Percentiles rank a stretch among this genome's conserved stretches.
These are phyloP conservation scores for Eumerus sabulonum DNA, from an alignment of 2,888 invertebrate genomes.

Conservation along the genomic window DNA sequence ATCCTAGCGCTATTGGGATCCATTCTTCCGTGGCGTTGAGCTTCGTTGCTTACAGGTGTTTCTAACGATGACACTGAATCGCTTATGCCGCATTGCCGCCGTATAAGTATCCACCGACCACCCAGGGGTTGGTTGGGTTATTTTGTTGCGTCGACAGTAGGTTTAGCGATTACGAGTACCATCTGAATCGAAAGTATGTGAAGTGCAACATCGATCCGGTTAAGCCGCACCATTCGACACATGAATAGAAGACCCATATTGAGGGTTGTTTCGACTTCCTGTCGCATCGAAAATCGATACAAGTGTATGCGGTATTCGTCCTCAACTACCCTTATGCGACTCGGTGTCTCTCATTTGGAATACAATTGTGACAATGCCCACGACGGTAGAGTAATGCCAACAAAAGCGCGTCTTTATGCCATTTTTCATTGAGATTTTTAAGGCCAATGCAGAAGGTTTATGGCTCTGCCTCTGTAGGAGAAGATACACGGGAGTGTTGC, in stretches of 20 bases:
- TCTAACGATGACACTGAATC: too few relatives aligned
- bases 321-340: slow-evolving; percentile 14
- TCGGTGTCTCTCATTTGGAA: slow-evolving; percentile 11
- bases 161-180: slow-evolving; percentile 26
- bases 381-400: neutral
- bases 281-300: slow-evolving; percentile 49
- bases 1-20: too few relatives aligned
- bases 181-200: slow-evolving; percentile 51
- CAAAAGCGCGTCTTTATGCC: slow-evolving; percentile 24
- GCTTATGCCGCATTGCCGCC: slow-evolving; percentile 23
- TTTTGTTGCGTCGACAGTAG: slow-evolving; percentile 8
- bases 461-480: slow-evolving; percentile 13
- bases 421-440: slow-evolving; percentile 23
- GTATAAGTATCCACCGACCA: neutral
- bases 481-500: neutral
- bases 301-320: neutral
- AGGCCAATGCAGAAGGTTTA: slow-evolving; percentile 48
- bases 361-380: neutral
- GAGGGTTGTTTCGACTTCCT: slow-evolving; percentile 12
- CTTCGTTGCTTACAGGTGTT: too few relatives aligned
- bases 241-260: slow-evolving; percentile 35
- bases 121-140: too few relatives aligned
- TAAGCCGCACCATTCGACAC: slow-evolving; percentile 25
- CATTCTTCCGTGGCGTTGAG: too few relatives aligned
- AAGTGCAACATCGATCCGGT: slow-evolving; percentile 62